Conservation (phyloP, 2,797 vertebrate species). For the Pangasius djambal region DNA sequence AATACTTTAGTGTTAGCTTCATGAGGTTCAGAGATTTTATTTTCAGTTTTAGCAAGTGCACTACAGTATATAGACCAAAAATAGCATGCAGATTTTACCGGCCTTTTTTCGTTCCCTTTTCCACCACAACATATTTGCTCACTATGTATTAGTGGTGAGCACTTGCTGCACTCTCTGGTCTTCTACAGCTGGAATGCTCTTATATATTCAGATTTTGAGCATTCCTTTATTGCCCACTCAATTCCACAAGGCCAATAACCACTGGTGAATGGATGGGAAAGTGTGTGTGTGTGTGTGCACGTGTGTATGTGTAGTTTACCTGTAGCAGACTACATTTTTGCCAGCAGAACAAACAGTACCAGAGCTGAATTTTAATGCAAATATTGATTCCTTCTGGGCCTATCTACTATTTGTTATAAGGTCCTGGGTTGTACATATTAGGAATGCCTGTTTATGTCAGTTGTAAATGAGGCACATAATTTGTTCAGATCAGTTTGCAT, state of each 20-base stretch:
- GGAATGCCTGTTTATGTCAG: constrained; percentile 27
- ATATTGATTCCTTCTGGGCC: constrained; percentile 12
- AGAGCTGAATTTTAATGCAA: constrained; percentile 33
- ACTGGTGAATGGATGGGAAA: background rate
- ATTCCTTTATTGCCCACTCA: background rate
- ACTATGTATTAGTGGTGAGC: background rate
- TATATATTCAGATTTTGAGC: background rate
- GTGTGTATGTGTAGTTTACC: background rate
- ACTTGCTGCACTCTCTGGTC: background rate
- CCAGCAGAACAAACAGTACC: constrained; percentile 16
- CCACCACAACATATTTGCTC: background rate
- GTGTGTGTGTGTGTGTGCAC: background rate
- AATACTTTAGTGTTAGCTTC: background rate
- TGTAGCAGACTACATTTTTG: constrained; percentile 6
- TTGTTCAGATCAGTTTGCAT: constrained; percentile 26
- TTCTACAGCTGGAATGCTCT: background rate
- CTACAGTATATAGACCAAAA: background rate
- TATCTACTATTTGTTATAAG: constrained; percentile 30
- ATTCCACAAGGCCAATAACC: background rate
- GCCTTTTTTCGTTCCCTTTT: background rate
- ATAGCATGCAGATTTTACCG: background rate
- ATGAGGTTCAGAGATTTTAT: background rate
- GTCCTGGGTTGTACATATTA: background rate
- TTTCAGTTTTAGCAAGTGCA: background rate
- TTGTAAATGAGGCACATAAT: constrained; percentile 27